Conservation (phyloP, 2,113 vertebrate species). For the Charina bottae region DNA sequence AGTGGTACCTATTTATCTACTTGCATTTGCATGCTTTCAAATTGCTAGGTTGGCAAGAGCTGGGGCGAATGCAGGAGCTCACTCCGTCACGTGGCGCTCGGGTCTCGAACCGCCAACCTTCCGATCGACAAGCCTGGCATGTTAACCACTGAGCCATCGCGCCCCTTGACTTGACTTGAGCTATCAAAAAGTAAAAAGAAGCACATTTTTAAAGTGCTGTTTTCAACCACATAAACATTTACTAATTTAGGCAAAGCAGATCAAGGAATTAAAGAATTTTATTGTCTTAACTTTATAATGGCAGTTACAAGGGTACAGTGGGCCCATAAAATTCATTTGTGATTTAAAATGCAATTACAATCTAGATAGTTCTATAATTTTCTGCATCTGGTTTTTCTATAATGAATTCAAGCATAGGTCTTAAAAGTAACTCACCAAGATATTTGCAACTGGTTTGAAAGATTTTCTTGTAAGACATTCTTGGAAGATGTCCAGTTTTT, state of each 20-base stretch:
- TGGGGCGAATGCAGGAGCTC: too few relatives aligned
- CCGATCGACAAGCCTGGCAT: too few relatives aligned
- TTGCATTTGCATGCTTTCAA: too few relatives aligned
- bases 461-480: conserved; percentile 47
- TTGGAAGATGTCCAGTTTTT: neutral
- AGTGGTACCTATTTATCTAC: too few relatives aligned
- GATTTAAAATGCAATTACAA: neutral
- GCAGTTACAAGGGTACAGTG: neutral
- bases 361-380: neutral
- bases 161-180: too few relatives aligned
- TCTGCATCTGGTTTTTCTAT: neutral
- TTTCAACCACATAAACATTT: neutral
- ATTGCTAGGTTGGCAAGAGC: too few relatives aligned
- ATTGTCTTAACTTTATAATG: conserved; percentile 23
- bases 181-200: neutral
- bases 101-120: too few relatives aligned
- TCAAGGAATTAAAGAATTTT: conserved; percentile 6
- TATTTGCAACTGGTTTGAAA: neutral
- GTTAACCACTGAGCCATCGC: too few relatives aligned
- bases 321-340: neutral
- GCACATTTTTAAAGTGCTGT: neutral
- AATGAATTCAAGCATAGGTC: neutral
- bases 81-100: too few relatives aligned
- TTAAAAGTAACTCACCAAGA: neutral
- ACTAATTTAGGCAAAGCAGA: neutral